phyloP scores from a whole-genome alignment of 2,113 vertebrate genomes.

The Otolemur garnettii region DNA sequence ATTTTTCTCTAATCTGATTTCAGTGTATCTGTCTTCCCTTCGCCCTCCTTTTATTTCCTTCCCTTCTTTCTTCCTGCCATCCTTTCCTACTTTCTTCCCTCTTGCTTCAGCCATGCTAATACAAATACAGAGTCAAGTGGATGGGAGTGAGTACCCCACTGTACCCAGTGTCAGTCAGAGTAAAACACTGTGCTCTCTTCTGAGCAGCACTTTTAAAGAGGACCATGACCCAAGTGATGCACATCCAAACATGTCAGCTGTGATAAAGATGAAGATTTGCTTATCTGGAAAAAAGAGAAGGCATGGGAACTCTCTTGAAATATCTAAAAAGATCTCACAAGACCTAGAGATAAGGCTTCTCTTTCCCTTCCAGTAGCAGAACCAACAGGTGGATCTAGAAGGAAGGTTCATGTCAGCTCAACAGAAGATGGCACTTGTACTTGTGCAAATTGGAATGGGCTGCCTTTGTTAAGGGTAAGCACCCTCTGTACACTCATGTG shows the following conservation, averaged over 20 bases:
- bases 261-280: neutral
- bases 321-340: neutral
- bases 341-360: neutral
- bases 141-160: neutral
- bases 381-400: neutral
- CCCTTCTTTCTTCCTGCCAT: neutral
- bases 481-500: neutral
- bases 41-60: neutral
- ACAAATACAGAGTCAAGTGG: neutral
- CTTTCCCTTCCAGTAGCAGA: conserved; percentile 20
- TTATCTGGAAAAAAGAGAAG: conserved; percentile 13
- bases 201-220: neutral
- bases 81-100: neutral
- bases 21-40: neutral
- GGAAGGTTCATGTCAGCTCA: neutral
- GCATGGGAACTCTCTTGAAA: neutral
- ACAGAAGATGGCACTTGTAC: neutral
- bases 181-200: neutral
- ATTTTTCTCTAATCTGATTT: conserved; percentile 7
- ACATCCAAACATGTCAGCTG: neutral
- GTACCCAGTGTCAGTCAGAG: neutral
- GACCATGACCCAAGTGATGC: neutral
- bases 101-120: neutral
- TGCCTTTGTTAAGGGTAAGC: neutral
- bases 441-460: neutral